Evolutionary conservation across 1,140 invertebrate genomes (phyloP).

Genomic region (Nasonia longicornis): DNA sequence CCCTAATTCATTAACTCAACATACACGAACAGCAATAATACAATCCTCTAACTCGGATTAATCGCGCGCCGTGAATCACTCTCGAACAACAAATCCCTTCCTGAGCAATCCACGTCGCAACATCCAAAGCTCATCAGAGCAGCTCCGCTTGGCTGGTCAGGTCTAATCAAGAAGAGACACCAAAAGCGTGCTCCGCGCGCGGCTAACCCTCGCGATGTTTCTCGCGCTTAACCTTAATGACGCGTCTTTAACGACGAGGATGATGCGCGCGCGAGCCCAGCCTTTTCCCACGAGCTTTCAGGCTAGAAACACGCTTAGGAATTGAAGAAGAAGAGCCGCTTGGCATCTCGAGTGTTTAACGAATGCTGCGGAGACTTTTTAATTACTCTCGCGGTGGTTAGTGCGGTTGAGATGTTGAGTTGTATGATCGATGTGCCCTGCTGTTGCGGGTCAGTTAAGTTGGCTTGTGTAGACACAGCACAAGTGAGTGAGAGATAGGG

Average conservation of each 20-base stretch:
- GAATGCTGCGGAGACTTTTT: constrained; percentile 56
- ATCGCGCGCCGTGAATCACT: neutral
- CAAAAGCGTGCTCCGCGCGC: constrained; percentile 24
- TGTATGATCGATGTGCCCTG: neutral
- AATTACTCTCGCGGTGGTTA: constrained; percentile 58
- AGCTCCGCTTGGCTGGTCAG: neutral
- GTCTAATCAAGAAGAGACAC: constrained; percentile 33
- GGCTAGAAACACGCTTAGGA: constrained; percentile 19
- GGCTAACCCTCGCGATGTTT: constrained; percentile 47
- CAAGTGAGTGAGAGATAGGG: too few relatives aligned
- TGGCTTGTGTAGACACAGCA: neutral
- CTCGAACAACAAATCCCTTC: neutral
- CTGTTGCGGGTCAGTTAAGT: neutral
- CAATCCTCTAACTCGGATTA: too few relatives aligned
- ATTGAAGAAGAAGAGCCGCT: neutral
- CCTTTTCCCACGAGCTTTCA: constrained; percentile 60
- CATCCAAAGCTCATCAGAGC: neutral
- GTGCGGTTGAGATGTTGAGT: constrained; percentile 31
- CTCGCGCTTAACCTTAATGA: constrained; percentile 68
- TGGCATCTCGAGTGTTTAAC: constrained; percentile 21
- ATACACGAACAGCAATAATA: too few relatives aligned
- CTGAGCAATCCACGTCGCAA: too few relatives aligned
- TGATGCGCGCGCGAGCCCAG: constrained; percentile 30
- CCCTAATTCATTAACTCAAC: too few relatives aligned
- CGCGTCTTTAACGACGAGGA: constrained; percentile 67